phyloP scores from a whole-genome alignment of 2,797 vertebrate genomes.

The Psittacula derbiana region DNA sequence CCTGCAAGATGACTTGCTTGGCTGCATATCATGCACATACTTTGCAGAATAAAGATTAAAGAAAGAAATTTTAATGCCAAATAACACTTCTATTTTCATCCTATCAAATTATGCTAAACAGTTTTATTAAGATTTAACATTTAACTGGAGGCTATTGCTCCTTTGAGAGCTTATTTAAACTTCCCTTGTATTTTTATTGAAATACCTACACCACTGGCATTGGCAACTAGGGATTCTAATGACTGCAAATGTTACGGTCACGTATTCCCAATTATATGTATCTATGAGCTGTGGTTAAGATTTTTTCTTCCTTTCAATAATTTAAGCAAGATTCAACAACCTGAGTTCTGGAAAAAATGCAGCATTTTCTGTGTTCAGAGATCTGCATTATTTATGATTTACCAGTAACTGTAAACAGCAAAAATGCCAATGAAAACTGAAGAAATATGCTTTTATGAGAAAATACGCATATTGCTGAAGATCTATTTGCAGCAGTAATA shows the following conservation, averaged over 20 bases:
- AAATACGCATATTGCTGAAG: background rate
- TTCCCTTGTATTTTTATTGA: slow-evolving; percentile 53
- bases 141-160: slow-evolving; percentile 54
- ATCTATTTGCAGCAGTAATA: background rate
- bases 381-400: background rate
- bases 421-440: background rate
- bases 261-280: background rate
- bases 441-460: background rate
- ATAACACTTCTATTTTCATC: slow-evolving; percentile 57
- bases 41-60: slow-evolving; percentile 32
- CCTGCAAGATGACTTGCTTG: background rate
- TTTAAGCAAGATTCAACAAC: background rate
- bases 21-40: background rate
- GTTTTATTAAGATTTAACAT: slow-evolving; percentile 50
- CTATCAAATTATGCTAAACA: slow-evolving; percentile 55
- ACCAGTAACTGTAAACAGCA: background rate
- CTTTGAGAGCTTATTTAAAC: slow-evolving; percentile 38
- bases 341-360: background rate
- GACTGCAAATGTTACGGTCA: slow-evolving; percentile 16
- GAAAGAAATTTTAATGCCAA: slow-evolving; percentile 22
- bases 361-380: background rate
- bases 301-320: background rate
- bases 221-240: background rate
- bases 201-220: slow-evolving; percentile 15
- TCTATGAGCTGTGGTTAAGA: background rate